Conservation (phyloP, 2,113 vertebrate species). For the Petaurus breviceps region DNA sequence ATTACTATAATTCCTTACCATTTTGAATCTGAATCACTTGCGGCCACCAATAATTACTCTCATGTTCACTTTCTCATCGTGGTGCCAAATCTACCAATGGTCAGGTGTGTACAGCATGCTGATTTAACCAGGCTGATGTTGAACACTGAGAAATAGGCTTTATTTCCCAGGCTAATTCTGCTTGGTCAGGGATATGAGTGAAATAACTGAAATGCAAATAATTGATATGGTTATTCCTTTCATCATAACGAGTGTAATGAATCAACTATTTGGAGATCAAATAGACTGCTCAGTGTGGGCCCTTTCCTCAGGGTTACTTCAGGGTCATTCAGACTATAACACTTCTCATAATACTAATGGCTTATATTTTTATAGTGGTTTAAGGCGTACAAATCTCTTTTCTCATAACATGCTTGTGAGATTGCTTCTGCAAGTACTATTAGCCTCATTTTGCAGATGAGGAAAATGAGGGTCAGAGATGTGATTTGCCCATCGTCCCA, state of each 20-base stretch:
- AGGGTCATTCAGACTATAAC: background rate
- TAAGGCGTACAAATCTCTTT: background rate
- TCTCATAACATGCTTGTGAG: background rate
- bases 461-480: background rate
- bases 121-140: background rate
- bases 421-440: background rate
- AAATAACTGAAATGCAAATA: background rate
- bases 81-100: background rate
- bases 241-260: background rate
- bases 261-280: background rate
- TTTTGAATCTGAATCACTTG: background rate
- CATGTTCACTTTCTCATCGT: background rate
- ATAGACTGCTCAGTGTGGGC: background rate
- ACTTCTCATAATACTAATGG: background rate
- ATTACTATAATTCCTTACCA: background rate
- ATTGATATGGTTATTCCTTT: background rate
- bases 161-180: background rate
- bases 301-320: background rate
- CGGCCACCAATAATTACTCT: background rate
- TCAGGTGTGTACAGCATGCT: background rate
- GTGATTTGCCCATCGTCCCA: background rate
- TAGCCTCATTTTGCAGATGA: background rate
- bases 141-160: background rate
- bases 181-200: background rate
- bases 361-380: background rate